phyloP scores from a whole-genome alignment of 2,113 vertebrate species.

The Gymnogyps californianus region DNA sequence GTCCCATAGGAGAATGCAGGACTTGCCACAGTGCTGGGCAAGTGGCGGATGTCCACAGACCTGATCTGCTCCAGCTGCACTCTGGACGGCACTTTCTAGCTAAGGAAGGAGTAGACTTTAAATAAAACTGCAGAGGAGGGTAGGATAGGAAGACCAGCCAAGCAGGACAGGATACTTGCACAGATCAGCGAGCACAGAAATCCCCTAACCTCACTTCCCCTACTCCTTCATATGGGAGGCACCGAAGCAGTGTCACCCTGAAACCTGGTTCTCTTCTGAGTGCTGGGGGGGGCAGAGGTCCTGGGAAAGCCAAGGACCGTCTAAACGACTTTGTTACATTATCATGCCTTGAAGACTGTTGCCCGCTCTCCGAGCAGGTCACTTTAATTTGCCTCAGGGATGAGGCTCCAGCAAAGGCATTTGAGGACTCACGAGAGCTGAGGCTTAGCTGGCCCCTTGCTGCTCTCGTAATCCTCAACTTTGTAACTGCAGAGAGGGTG shows the following conservation, averaged over 20 bases:
- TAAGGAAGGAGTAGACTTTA: background rate
- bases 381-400: background rate
- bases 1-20: rapidly evolving
- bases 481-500: background rate
- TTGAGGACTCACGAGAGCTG: background rate
- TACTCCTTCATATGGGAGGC: background rate
- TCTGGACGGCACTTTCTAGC: background rate
- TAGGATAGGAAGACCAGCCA: background rate
- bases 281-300: background rate
- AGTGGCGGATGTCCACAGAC: rapidly evolving
- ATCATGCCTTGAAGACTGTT: background rate
- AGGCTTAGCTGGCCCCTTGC: rapidly evolving
- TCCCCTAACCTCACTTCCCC: background rate
- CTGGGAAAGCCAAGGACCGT: background rate
- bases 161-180: background rate
- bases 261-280: background rate
- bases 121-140: background rate
- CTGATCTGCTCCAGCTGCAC: background rate
- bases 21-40: background rate
- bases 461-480: background rate
- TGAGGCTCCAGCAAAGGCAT: background rate
- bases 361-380: background rate
- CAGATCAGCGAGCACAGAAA: background rate
- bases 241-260: background rate
- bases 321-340: background rate